Conservation (phyloP, 2,113 vertebrate genomes). For the Dolichallabes microphthalmus region DNA sequence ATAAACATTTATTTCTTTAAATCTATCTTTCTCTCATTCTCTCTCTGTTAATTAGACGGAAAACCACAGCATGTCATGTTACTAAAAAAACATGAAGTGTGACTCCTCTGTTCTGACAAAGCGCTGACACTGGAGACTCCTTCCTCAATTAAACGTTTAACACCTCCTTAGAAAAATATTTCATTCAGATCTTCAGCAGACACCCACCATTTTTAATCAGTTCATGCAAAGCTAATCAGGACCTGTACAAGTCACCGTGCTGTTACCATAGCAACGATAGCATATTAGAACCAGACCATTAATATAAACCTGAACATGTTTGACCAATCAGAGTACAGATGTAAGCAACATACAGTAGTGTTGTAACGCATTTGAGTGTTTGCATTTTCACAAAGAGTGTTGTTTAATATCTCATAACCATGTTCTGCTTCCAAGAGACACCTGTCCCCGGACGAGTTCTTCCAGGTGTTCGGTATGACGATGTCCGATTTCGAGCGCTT, state of each 20-base stretch:
- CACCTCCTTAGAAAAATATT: neutral
- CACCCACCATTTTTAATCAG: neutral
- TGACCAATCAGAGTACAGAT: neutral
- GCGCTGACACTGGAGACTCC: neutral
- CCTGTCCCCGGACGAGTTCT: slow-evolving; percentile 93
- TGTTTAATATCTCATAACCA: neutral
- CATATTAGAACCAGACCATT: neutral
- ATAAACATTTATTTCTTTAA: neutral
- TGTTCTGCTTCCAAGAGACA: slow-evolving; percentile 77
- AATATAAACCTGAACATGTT: neutral
- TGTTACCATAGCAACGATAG: neutral
- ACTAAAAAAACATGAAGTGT: neutral
- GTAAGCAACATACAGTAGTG: no score
- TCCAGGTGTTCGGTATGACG: slow-evolving; percentile 91
- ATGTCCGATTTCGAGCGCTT: slow-evolving; percentile 90
- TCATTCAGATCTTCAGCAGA: neutral
- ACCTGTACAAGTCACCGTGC: neutral
- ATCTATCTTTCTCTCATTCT: neutral
- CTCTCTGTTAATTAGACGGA: neutral
- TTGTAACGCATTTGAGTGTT: no score
- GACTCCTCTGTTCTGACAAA: neutral
- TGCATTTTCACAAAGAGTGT: neutral
- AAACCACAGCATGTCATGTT: neutral
- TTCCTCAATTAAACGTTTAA: neutral
- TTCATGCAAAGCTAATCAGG: no score